Evolutionary conservation across 1,140 invertebrate species (phyloP), one percentile per base, ranked within the genome.

Genomic region (Neodiprion fabricii): DNA sequence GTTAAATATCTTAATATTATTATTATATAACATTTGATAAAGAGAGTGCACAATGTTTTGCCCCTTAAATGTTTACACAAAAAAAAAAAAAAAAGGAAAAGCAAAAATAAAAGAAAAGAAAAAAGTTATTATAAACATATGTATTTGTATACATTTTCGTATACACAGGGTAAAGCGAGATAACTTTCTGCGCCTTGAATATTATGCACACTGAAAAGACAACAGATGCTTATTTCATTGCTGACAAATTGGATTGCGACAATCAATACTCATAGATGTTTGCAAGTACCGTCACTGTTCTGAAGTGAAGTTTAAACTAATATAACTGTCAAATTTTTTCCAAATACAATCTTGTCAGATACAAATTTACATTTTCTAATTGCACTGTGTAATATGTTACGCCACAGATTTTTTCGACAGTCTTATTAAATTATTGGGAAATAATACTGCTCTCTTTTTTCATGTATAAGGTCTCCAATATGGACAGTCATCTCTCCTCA

Each of bases 41-140:
- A 61, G n/a, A 61, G 11, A 61, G 53, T 61, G 53, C 53, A 61
- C 53, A 17, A 61, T 61, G 53, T 61, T 61, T 61, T 17, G 53
- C 53, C 53, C 53, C 53, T 61, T 61, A 61, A 61, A 61, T 61
- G 53, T 61, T 61, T 61, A 61, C 53, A 61, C 11, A 17, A 61
- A 61, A 12, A 61, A 53, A 53, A 21, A 10, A 53, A 53, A 61
- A 12, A 61, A 61, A 61, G 28, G 28, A 40, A 40, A 61, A 61
- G 11, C 11, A 12, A 40, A 40, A 53, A 53, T 0, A 53, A 53
- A 61, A 61, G 53, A 61, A 61, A 61, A 61, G n/a, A 61, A 61
- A 14, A 61, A 14, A 14, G n/a, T 61, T 14, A 61, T 14, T 61
- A 61, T 61, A 61, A 61, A 61, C 9, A 61, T 61, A 61, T 61